Conservation (phyloP, 2,888 invertebrate genomes). For the Aphidoletes aphidimyza region DNA sequence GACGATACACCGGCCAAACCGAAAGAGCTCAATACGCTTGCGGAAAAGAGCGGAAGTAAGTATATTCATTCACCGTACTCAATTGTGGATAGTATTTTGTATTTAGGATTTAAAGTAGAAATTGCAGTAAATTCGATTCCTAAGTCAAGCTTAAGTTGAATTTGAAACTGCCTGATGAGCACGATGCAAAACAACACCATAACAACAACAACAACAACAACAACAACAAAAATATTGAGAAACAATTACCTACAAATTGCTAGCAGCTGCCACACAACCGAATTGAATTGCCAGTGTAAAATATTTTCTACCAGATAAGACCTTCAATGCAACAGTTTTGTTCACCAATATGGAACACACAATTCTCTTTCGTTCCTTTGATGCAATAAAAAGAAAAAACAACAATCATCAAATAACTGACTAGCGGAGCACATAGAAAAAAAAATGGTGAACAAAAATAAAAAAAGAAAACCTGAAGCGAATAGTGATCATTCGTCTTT, state of each 20-base stretch:
- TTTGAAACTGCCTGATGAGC: too few species aligned
- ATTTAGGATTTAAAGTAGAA: too few species aligned
- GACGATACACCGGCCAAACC: not conserved
- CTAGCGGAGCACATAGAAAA: not conserved
- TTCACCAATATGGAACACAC: not conserved
- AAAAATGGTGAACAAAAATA: not conserved
- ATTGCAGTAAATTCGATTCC: too few species aligned
- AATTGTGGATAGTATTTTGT: too few species aligned
- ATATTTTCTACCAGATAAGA: not conserved
- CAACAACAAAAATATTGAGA: not conserved
- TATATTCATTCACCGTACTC: not conserved
- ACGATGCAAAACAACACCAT: too few species aligned
- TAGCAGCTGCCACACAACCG: not conserved
- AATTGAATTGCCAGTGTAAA: not conserved
- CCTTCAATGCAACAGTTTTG: not conserved
- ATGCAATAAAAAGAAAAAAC: not conserved
- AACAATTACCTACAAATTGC: not conserved
- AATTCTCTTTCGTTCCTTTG: not conserved
- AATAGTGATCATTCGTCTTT: not conserved
- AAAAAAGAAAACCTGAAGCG: not conserved
- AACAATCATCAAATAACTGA: too few species aligned
- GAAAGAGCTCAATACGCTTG: not conserved
- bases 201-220: too few species aligned
- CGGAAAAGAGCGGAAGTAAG: slow-evolving; percentile 18
- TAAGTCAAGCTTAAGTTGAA: too few species aligned